These are phyloP conservation scores for Cydia amplana DNA, from an alignment of 1,140 invertebrate species.

Conservation along the genomic window DNA sequence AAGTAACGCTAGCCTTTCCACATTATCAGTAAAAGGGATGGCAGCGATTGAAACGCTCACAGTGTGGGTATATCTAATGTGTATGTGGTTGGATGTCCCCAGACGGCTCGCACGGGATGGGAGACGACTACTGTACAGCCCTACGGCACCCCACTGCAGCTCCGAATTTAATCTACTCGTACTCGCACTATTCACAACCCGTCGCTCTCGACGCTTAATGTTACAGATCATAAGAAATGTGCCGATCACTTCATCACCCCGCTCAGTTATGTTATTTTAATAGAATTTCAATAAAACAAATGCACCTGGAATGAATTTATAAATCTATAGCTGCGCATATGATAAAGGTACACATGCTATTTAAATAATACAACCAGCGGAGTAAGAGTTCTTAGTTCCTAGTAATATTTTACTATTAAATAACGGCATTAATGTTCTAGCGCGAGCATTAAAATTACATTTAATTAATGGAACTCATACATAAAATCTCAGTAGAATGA, in stretches of 20 bases:
- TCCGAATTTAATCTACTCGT: slow-evolving; percentile 39
- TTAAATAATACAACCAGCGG: slow-evolving; percentile 19
- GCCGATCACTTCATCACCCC: slow-evolving; percentile 43
- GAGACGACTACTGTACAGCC: slow-evolving; percentile 35
- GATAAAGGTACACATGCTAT: neutral
- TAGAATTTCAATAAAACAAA: slow-evolving; percentile 22
- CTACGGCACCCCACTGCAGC: slow-evolving; percentile 45
- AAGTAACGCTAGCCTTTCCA: neutral
- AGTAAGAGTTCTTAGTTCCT: slow-evolving; percentile 28
- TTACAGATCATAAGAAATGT: slow-evolving; percentile 54
- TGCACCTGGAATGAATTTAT: neutral
- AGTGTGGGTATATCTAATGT: neutral
- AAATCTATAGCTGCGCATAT: slow-evolving; percentile 7
- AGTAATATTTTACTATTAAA: slow-evolving; percentile 21
- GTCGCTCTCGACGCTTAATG: slow-evolving; percentile 43
- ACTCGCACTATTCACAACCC: slow-evolving; percentile 54
- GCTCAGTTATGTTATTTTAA: slow-evolving; percentile 39
- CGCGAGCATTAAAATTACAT: neutral
- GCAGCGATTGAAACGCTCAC: neutral
- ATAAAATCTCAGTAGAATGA: neutral
- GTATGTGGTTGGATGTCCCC: neutral
- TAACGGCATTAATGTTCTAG: slow-evolving; percentile 15
- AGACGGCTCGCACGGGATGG: slow-evolving; percentile 39
- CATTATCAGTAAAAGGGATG: neutral
- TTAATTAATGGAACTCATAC: neutral